Conservation (phyloP, 2,797 vertebrate species). For the Staurois parvus region DNA sequence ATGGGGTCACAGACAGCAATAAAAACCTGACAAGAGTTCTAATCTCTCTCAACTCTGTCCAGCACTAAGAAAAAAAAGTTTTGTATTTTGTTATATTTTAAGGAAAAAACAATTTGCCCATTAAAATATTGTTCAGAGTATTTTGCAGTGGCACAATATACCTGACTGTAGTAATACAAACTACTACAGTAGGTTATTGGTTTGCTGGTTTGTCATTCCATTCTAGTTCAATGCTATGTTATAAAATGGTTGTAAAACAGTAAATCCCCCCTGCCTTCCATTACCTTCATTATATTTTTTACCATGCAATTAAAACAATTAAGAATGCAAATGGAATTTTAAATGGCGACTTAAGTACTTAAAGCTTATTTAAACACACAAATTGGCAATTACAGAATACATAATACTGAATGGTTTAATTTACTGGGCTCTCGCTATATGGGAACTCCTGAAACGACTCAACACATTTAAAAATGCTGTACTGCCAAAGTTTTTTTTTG, state of each 20-base stretch:
- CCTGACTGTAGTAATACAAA: too few relatives aligned
- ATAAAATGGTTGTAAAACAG: neutral
- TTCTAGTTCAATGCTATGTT: neutral
- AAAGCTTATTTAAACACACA: constrained; percentile 27
- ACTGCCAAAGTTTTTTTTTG: too few relatives aligned
- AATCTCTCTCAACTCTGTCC: too few relatives aligned
- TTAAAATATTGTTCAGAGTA: too few relatives aligned
- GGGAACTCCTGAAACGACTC: neutral
- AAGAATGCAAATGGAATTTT: constrained; percentile 9
- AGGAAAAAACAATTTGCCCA: too few relatives aligned
- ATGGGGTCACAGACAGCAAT: too few relatives aligned
- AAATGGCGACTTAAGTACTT: constrained; percentile 18
- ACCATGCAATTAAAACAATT: constrained; percentile 44
- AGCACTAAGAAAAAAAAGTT: too few relatives aligned
- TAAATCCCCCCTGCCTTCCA: neutral
- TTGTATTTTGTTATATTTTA: too few relatives aligned
- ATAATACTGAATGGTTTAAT: neutral
- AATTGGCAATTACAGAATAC: constrained; percentile 3
- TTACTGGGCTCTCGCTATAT: neutral
- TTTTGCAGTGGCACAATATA: too few relatives aligned
- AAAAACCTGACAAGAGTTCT: too few relatives aligned
- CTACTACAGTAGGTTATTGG: too few relatives aligned
- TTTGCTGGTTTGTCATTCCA: neutral
- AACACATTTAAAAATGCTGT: too few relatives aligned
- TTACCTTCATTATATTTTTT: constrained; percentile 17